Evolutionary conservation across 2,797 vertebrate species (phyloP).

Genomic region (Pygocentrus nattereri): DNA sequence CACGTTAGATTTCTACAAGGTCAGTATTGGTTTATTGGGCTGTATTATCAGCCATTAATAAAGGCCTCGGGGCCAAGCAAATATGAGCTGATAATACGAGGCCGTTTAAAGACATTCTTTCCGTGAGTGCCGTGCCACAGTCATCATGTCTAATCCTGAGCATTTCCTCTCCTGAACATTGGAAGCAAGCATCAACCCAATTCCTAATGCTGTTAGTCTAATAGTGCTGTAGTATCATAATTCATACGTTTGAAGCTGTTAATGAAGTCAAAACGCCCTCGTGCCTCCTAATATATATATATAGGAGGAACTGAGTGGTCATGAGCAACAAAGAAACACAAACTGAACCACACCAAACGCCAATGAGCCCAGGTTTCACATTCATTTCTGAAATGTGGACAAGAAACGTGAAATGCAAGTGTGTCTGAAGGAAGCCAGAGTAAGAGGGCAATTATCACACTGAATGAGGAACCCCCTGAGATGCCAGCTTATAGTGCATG

Average conservation of each 20-base stretch:
- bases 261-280: too few relatives aligned
- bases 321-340: background rate
- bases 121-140: background rate
- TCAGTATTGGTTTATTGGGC: constrained; percentile 37
- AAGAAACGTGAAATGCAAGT: background rate
- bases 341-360: background rate
- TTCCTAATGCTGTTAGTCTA: background rate
- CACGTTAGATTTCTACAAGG: too few relatives aligned
- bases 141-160: background rate
- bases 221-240: background rate
- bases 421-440: background rate
- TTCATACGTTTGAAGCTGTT: background rate
- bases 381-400: background rate
- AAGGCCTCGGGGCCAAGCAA: constrained; percentile 28
- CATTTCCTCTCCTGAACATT: background rate
- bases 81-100: constrained; percentile 22
- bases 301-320: background rate
- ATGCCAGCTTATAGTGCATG: background rate
- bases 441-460: background rate
- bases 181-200: background rate
- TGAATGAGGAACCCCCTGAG: background rate
- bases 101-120: constrained; percentile 22
- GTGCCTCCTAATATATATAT: background rate
- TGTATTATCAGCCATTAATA: constrained; percentile 37
- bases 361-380: background rate